Base-by-base conservation (phyloP, 2,113 vertebrate genomes). In the Gracilinanus agilis region DNA sequence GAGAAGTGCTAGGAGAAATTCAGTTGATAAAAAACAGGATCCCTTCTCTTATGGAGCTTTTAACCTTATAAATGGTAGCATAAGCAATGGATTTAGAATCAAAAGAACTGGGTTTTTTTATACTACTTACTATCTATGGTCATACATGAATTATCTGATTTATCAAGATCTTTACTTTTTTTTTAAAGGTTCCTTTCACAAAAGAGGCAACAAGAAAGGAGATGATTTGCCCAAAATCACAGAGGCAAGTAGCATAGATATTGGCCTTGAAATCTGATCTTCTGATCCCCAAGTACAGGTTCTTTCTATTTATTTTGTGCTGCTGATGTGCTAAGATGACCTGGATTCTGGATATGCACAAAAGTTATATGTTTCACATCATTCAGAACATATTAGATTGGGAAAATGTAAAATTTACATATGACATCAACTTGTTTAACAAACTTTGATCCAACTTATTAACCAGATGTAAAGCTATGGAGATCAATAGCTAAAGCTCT, bases 401-500 rank as follows among this genome's bases (percentile, higher is more conserved):
- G n/a, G 67, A 40, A 40, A 83, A 83, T 83, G n/a, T 83, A 40
- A 23, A 1, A 83, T 83, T 83, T 83, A 83, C n/a, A 40, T 21
- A 83, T 40, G 67, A 40, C 34, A n/a, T 95, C 93, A 95, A 89
- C 56, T 55, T 96, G 96, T 97, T 97, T 97, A 96, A 97, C 93
- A 88, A 95, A 49, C n/a, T 94, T 89, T 95, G 92, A 95, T 25
- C 92, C 89, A 96, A 94, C 96, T 95, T 94, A 90, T 96, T 95
- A 94, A 96, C 93, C 91, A 94, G 95, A 96, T 93, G 94, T 96
- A 96, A 96, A 96, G 94, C 40, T 94, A 96, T 16, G 94, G 55
- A 96, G 96, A 96, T 96, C 94, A 96, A 93, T 97, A 97, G 96
- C 95, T 90, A 96, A 10, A 95, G 95, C 58, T 93, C 90, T 97